These are phyloP conservation scores for Fundulus diaphanus DNA, from an alignment of 2,797 vertebrate genomes.

Conservation along the genomic window DNA sequence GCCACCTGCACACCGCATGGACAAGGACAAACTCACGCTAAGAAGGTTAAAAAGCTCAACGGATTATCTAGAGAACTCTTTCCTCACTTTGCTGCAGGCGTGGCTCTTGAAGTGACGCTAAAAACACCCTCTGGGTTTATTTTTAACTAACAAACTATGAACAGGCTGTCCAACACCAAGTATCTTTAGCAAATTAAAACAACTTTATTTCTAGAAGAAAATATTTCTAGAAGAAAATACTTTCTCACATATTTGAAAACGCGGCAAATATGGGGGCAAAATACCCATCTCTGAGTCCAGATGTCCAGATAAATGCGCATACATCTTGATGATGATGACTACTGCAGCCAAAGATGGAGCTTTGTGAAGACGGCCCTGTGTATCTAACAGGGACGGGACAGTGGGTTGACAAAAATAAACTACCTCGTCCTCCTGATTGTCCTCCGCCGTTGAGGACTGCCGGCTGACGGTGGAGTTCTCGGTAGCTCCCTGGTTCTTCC, in stretches of 20 bases:
- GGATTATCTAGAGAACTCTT: slow-evolving; percentile 12
- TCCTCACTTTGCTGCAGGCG: background rate
- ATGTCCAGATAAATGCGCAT: background rate
- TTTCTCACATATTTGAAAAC: too few species aligned
- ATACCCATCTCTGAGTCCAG: background rate
- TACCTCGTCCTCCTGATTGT: slow-evolving; percentile 87
- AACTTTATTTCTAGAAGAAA: background rate
- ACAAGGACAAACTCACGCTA: slow-evolving; percentile 3
- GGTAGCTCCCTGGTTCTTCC: slow-evolving; percentile 82
- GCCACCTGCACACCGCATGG: background rate
- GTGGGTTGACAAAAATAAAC: slow-evolving; percentile 47
- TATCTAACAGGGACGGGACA: slow-evolving; percentile 36
- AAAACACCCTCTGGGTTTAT: background rate
- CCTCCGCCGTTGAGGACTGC: slow-evolving; percentile 79
- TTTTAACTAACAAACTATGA: background rate
- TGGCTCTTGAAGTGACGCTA: background rate
- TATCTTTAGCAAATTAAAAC: background rate
- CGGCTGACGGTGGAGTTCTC: slow-evolving; percentile 74
- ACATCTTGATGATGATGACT: too few species aligned
- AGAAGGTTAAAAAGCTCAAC: slow-evolving; percentile 4
- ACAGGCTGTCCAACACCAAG: background rate
- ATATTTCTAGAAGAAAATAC: background rate
- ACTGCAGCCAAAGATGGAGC: slow-evolving; percentile 49
- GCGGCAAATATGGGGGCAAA: background rate
- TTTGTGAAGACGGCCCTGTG: slow-evolving; percentile 68